Conservation (phyloP, 2,888 invertebrate genomes). For the Ypsolopha sequella region DNA sequence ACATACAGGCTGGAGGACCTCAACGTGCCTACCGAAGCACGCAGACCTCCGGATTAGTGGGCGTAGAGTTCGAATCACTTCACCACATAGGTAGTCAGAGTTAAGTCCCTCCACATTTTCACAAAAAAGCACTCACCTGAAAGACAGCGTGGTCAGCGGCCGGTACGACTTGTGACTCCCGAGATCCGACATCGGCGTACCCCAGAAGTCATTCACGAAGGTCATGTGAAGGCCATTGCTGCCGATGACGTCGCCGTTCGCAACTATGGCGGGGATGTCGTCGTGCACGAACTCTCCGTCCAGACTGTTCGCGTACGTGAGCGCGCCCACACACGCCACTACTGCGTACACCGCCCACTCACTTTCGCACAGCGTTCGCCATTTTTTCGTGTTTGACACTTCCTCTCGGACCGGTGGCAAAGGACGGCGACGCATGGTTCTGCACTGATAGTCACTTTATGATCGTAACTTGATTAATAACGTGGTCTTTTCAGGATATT, state of each 20-base stretch:
- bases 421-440: slow-evolving; percentile 59
- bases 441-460: background rate
- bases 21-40: too few species aligned
- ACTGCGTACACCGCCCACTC: slow-evolving; percentile 74
- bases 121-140: slow-evolving; percentile 76
- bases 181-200: slow-evolving; percentile 86
- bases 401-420: slow-evolving; percentile 59
- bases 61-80: too few species aligned
- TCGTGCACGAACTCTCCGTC: slow-evolving; percentile 90
- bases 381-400: slow-evolving; percentile 36
- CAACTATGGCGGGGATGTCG: slow-evolving; percentile 86
- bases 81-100: too few species aligned
- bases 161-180: slow-evolving; percentile 90
- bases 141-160: slow-evolving; percentile 85
- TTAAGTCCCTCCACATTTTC: too few species aligned
- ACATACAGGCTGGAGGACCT: too few species aligned
- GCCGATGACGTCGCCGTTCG: slow-evolving; percentile 85
- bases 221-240: slow-evolving; percentile 72
- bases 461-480: background rate
- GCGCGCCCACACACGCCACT: slow-evolving; percentile 75
- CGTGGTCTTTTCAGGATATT: background rate
- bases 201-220: slow-evolving; percentile 89
- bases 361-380: slow-evolving; percentile 43
- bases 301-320: slow-evolving; percentile 80
- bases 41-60: too few species aligned